Evolutionary conservation across 2,113 vertebrate genomes (phyloP), one percentile per base, ranked within the genome.

Genomic region (Pitta sordida): DNA sequence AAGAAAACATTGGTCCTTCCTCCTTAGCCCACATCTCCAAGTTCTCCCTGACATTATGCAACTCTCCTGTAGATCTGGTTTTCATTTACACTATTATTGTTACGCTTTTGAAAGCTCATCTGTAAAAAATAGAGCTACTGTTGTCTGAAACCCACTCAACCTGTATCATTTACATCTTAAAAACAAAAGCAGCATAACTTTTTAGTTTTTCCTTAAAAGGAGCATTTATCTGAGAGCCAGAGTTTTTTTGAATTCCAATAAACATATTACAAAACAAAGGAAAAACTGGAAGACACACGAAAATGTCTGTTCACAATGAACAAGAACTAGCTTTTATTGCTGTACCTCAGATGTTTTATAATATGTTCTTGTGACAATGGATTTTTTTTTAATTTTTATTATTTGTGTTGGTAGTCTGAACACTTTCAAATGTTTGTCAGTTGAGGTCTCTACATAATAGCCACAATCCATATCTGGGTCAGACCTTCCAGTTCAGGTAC

Each of bases 401-500:
- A 76, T 87, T 91, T 4, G 43, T 95, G 70, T 83, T 75, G 56
- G 56, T 87, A 83, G 59, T 51, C 91, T 52, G 87, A 93, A 83
- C 75, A 53, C 78, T 91, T 94, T 93, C 84, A 95, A 90, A 90
- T 92, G 52, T 91, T 94, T 92, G 84, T 92, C 87, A 91, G 1
- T 89, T 92, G 93, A 92, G 78, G 46, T 80, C 63, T 90, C 67
- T 94, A 80, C 63, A 91, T 91, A 94, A 96, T 58, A 63, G 63
- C 67, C 85, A 74, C 89, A 90, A 92, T 96, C 82, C 59, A 91
- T 94, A 85, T 83, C 87, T 96, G 83, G 77, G 86, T 96, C 92
- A 96, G 91, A 93, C 78, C 94, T 94, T 80, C 93, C 67, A 83
- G 78, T 93, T 93, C 92, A 92, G 49, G 46, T 65, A 94, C 83